These are phyloP conservation scores for Periparus ater DNA, from an alignment of 2,797 vertebrate genomes.

Conservation along the genomic window DNA sequence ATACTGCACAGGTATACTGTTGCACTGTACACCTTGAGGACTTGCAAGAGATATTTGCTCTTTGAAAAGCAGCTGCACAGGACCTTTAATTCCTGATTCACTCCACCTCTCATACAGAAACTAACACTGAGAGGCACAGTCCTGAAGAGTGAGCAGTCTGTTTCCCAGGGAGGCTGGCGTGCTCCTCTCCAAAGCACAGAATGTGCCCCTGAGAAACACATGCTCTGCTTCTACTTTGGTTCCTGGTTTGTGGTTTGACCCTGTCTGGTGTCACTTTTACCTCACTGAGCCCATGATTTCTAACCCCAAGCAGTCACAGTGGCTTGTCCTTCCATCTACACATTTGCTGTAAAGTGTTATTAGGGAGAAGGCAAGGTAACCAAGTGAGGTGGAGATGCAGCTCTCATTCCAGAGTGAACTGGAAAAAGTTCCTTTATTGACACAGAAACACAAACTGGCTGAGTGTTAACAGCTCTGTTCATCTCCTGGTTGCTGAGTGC, in stretches of 20 bases:
- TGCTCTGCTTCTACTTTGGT: neutral
- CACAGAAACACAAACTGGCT: neutral
- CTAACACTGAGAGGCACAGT: neutral
- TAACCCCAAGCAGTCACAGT: fast-evolving
- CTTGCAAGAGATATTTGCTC: neutral
- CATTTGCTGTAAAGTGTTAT: neutral
- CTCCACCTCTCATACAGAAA: neutral
- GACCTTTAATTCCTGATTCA: neutral
- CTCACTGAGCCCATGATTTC: neutral
- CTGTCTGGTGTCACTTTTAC: neutral
- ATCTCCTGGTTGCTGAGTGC: neutral
- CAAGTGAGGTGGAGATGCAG: neutral
- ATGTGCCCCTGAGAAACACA: neutral
- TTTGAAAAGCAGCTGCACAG: neutral
- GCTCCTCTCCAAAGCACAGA: neutral
- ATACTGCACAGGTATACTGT: too few relatives aligned
- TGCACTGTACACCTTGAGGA: neutral
- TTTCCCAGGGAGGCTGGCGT: neutral
- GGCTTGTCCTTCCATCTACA: neutral
- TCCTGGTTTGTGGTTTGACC: neutral
- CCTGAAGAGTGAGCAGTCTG: neutral
- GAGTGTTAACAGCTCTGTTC: neutral
- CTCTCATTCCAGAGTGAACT: neutral
- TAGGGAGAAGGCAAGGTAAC: neutral
- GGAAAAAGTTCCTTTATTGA: neutral